Conservation (phyloP, 1,140 invertebrate genomes). For the Copidosoma floridanum region DNA sequence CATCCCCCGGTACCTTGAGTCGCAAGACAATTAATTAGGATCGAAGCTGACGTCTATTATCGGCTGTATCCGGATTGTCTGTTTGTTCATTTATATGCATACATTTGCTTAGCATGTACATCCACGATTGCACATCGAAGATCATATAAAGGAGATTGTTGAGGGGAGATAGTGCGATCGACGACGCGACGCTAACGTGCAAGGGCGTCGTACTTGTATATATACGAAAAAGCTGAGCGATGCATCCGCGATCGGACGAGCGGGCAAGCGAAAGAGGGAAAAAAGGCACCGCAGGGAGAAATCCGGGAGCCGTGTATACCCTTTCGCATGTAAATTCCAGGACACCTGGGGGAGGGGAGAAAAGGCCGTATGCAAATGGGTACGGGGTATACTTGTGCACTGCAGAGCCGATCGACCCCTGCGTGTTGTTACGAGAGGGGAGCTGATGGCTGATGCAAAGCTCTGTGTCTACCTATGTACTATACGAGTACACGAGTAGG, state of each 20-base stretch:
- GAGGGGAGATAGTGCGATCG: neutral
- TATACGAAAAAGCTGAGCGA: neutral
- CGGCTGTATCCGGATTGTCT: too few relatives aligned
- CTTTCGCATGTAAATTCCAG: slow-evolving; percentile 50
- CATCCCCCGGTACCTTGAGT: neutral
- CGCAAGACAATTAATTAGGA: slow-evolving; percentile 13
- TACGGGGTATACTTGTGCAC: too few relatives aligned
- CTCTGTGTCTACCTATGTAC: neutral
- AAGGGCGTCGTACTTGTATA: neutral
- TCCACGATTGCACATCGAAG: too few relatives aligned
- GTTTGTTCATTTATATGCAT: too few relatives aligned
- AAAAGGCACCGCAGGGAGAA: slow-evolving; percentile 26
- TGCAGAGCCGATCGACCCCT: too few relatives aligned
- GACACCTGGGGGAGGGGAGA: slow-evolving; percentile 44
- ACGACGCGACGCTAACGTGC: too few relatives aligned
- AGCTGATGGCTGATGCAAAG: too few relatives aligned
- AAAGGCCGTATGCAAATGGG: slow-evolving; percentile 50
- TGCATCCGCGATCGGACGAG: neutral
- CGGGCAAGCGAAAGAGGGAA: slow-evolving; percentile 20
- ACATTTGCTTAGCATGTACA: too few relatives aligned
- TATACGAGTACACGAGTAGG: neutral
- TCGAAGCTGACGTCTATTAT: neutral
- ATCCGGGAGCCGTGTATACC: slow-evolving; percentile 34
- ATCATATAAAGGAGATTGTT: too few relatives aligned
- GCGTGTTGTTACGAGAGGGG: too few relatives aligned